Conservation (phyloP, 2,888 invertebrate genomes). For the Conistra vaccinii region DNA sequence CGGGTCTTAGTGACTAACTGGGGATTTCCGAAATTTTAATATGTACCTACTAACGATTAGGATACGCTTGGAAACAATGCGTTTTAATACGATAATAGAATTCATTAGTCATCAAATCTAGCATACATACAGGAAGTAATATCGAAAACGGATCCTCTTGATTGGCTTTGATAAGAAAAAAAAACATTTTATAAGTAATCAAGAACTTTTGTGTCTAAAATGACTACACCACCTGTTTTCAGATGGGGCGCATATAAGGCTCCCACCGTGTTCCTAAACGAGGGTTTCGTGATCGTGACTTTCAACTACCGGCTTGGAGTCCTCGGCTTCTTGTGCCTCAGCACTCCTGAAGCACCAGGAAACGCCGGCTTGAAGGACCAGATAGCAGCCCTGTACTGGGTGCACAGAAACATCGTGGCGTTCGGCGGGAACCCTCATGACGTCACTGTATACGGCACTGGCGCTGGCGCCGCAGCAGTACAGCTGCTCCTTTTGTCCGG, state of each 20-base stretch:
- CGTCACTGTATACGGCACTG: conserved; percentile 83
- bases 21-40: conserved; percentile 53
- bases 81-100: conserved; percentile 4
- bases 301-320: conserved; percentile 85
- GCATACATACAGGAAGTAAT: conserved; percentile 4
- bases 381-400: conserved; percentile 85
- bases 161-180: conserved; percentile 3
- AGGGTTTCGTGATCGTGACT: conserved; percentile 80
- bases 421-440: conserved; percentile 84
- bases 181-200: neutral
- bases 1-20: conserved; percentile 51
- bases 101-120: neutral
- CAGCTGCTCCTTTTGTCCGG: conserved; percentile 81
- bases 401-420: conserved; percentile 81
- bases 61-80: conserved; percentile 10
- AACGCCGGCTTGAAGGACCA: conserved; percentile 87
- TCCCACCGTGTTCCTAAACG: conserved; percentile 73
- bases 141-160: conserved; percentile 22
- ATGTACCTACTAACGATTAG: conserved; percentile 26
- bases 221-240: conserved; percentile 57
- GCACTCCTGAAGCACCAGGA: conserved; percentile 77
- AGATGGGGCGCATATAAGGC: conserved; percentile 83
- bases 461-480: conserved; percentile 81
- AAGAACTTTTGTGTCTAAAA: neutral
- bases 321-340: conserved; percentile 85